Evolutionary conservation across 2,888 invertebrate genomes (phyloP), one percentile per base, ranked within the genome.

Genomic region (Cyclophora albipunctata): DNA sequence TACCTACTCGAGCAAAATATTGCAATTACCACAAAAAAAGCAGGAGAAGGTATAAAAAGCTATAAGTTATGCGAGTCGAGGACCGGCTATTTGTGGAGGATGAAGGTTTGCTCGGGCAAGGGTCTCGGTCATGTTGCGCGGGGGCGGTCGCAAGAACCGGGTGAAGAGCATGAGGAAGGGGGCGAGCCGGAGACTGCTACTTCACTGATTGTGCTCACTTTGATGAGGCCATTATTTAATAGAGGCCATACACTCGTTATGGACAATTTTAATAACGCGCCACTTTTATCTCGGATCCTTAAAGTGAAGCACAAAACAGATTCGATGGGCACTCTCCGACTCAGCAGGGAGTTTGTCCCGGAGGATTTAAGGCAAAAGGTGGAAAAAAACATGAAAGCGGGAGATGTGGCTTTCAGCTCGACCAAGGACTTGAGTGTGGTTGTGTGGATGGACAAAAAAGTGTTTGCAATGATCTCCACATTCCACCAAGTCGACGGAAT

Each of bases 261-360:
- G 62, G 63, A 67, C 40, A 65, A 63, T 53, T 65, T 58, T 51
- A 65, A 67, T 49, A 67, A 65, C 42, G 35, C 59, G 2, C 64
- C 63, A n/a, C 50, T 62, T 2, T 35, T 64, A 33, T 55, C 60
- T 2, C n/a, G 65, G 46, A 3, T 48, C 43, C 45, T 66, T 0
- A 66, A 66, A 51, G 0, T 5, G 5, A 51, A 57, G 37, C 48
- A 57, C 45, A 34, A 54, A 33, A 60, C 20, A 20, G 20, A 20
- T 20, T 20, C 20, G 20, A 20, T 20, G 20, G 20, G 20, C 20
- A 20, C 20, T 20, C 20, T 58, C 0, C 50, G 66, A 4, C 55
- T 59, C 5, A 59, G 57, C n/a, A 44, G 63, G 34, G 55, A 63
- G 47, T 64, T 60, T 54, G 60, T 62, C 3, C 61, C 66, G 1